These are phyloP conservation scores for Taenioides sp. DNA, from an alignment of 2,797 vertebrate genomes.

Conservation along the genomic window DNA sequence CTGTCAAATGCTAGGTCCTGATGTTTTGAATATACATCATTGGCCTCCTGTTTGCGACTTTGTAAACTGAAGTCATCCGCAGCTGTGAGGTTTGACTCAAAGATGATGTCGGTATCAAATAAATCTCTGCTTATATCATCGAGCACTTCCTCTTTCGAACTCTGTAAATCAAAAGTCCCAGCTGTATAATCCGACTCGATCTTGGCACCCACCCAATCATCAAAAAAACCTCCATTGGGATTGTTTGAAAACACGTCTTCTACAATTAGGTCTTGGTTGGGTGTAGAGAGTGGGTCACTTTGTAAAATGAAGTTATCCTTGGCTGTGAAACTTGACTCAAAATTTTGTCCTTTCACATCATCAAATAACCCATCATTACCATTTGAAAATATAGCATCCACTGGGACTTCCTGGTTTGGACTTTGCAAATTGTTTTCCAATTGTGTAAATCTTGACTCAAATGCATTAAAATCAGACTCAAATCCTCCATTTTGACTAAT, in stretches of 20 bases:
- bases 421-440: neutral
- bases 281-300: neutral
- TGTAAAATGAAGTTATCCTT: neutral
- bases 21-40: neutral
- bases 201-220: slow-evolving; percentile 6
- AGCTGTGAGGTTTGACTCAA: neutral
- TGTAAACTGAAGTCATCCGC: neutral
- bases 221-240: slow-evolving; percentile 3
- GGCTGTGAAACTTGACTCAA: neutral
- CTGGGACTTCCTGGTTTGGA: neutral
- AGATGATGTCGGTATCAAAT: neutral
- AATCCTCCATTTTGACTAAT: neutral
- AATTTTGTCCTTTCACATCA: neutral
- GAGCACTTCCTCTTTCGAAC: slow-evolving; percentile 1
- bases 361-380: neutral
- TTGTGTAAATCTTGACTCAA: neutral
- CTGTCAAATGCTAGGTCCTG: neutral
- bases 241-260: slow-evolving; percentile 9
- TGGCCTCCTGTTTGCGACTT: neutral
- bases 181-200: slow-evolving; percentile 1
- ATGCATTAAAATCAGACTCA: neutral
- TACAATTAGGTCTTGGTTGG: neutral
- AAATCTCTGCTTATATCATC: neutral
- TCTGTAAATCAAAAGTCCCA: neutral
- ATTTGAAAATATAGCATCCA: neutral